These are phyloP conservation scores for Andinoacara biseriatus DNA, from an alignment of 2,113 vertebrate genomes.

Conservation along the genomic window DNA sequence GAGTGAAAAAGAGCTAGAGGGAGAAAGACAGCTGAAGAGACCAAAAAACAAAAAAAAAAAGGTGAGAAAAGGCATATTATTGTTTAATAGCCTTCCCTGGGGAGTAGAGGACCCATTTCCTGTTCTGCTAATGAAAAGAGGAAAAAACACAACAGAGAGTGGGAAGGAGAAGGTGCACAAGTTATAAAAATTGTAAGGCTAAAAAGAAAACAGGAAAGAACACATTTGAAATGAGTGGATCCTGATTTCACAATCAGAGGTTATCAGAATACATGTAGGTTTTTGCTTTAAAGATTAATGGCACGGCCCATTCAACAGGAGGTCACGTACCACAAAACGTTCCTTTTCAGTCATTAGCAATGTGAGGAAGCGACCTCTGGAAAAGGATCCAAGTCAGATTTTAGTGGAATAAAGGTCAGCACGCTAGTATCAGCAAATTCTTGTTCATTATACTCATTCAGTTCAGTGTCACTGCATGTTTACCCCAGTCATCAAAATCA, in stretches of 20 bases:
- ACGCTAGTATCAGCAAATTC: neutral
- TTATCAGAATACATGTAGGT: neutral
- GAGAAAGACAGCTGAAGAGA: neutral
- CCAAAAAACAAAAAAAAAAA: neutral
- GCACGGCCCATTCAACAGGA: neutral
- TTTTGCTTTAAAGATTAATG: neutral
- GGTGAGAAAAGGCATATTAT: conserved; percentile 34
- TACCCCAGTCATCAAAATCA: neutral
- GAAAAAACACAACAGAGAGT: neutral
- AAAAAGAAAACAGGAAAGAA: neutral
- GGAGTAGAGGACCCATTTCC: conserved; percentile 34
- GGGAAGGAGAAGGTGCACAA: neutral
- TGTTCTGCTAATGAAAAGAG: conserved; percentile 42
- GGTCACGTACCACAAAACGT: neutral
- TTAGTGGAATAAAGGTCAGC: neutral
- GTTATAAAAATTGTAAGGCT: neutral
- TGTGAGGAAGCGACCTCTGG: rapidly evolving
- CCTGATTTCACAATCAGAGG: neutral
- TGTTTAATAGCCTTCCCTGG: conserved; percentile 52
- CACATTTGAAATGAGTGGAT: neutral
- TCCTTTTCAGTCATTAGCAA: neutral
- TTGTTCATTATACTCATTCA: neutral
- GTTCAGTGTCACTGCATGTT: neutral
- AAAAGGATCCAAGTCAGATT: neutral
- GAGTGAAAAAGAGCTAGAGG: neutral